Conservation (phyloP, 2,888 invertebrate species). For the Euzetes globulus region DNA sequence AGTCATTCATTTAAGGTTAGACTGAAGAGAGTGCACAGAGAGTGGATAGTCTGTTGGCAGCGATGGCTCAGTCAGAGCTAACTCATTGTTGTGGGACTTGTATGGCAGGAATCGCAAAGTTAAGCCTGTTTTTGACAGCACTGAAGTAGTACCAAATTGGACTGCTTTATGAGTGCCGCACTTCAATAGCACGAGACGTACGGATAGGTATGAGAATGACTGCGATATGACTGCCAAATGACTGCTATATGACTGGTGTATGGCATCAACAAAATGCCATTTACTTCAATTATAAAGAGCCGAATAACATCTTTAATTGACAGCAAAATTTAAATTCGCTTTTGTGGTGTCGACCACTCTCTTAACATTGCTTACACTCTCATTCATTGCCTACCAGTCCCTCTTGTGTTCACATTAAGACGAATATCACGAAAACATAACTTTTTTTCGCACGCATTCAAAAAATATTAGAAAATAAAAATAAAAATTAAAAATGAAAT, state of each 20-base stretch:
- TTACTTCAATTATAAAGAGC: slow-evolving; percentile 11
- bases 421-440: slow-evolving; percentile 14
- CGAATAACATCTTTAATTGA: slow-evolving; percentile 12
- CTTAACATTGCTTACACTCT: not conserved
- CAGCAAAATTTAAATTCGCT: slow-evolving; percentile 17
- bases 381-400: not conserved
- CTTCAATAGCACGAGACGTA: not conserved
- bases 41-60: not conserved
- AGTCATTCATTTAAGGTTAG: slow-evolving; percentile 7
- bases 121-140: slow-evolving; percentile 16
- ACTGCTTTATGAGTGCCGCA: slow-evolving; percentile 15
- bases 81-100: slow-evolving; percentile 4
- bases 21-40: not conserved
- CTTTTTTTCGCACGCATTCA: slow-evolving; percentile 3
- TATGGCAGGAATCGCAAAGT: slow-evolving; percentile 12
- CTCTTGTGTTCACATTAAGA: not conserved
- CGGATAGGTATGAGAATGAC: not conserved
- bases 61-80: not conserved
- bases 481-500: not conserved
- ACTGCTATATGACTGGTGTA: slow-evolving; percentile 9
- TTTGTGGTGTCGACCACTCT: slow-evolving; percentile 10
- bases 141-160: slow-evolving; percentile 18
- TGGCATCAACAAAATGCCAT: slow-evolving; percentile 19
- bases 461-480: not conserved
- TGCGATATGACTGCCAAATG: slow-evolving; percentile 5